A percentile compares a stretch with the other conserved stretches of the same genome.
These are phyloP conservation scores for Uromys caudimaculatus DNA, from an alignment of 2,797 vertebrate genomes.

Conservation along the genomic window DNA sequence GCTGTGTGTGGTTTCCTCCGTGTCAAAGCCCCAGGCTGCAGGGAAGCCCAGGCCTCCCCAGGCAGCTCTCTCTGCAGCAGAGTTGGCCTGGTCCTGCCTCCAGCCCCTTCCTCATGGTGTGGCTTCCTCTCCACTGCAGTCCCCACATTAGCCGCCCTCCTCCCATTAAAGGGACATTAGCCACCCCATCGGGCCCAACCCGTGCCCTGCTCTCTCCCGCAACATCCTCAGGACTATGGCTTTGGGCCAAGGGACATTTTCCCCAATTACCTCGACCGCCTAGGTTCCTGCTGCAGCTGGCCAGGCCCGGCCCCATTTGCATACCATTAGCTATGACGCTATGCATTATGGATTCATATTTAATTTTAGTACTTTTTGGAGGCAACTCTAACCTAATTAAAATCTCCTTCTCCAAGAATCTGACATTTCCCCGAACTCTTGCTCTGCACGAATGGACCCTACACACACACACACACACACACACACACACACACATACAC, in stretches of 20 bases:
- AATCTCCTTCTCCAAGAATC: constrained; percentile 75
- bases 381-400: constrained; percentile 80
- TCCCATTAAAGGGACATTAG: constrained; percentile 22
- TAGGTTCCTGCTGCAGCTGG: constrained; percentile 57
- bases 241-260: constrained; percentile 79
- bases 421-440: constrained; percentile 70
- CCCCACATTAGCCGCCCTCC: not conserved
- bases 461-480: not conserved
- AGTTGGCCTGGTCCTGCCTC: not conserved
- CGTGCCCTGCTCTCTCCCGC: constrained; percentile 38
- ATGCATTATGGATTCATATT: constrained; percentile 79
- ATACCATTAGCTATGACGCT: constrained; percentile 81
- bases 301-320: constrained; percentile 79
- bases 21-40: not conserved
- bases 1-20: not conserved
- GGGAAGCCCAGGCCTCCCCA: not conserved
- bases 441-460: not conserved
- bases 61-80: not conserved
- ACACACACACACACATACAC: not conserved
- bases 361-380: constrained; percentile 80
- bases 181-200: constrained; percentile 26
- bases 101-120: not conserved
- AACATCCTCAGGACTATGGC: constrained; percentile 50
- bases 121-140: not conserved
- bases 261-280: constrained; percentile 77